Evolutionary conservation across 2,113 vertebrate genomes (phyloP).

Genomic region (Oceanites oceanicus): DNA sequence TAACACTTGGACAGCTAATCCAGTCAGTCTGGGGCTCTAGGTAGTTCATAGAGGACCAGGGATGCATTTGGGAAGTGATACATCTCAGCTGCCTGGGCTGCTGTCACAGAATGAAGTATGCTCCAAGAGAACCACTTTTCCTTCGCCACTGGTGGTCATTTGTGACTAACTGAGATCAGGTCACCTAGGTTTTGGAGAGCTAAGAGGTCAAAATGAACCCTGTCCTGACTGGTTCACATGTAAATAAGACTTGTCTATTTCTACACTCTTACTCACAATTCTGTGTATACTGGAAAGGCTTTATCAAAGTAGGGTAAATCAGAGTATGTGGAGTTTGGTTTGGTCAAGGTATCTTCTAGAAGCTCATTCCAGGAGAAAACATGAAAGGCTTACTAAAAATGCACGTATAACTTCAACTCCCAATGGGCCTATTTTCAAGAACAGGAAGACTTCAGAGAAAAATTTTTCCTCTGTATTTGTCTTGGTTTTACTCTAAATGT

Average conservation of each 20-base stretch:
- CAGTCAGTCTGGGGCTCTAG: background rate
- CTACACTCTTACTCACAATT: background rate
- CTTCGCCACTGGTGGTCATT: background rate
- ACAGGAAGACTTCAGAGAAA: background rate
- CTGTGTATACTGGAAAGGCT: background rate
- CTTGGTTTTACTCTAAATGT: background rate
- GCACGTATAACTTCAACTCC: background rate
- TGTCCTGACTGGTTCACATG: background rate
- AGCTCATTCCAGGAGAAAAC: background rate
- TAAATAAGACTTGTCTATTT: background rate
- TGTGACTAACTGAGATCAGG: background rate
- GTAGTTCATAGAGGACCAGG: background rate
- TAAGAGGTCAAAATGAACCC: background rate
- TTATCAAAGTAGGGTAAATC: background rate
- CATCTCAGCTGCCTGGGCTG: background rate
- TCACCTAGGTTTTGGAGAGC: background rate
- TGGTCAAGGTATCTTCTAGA: background rate
- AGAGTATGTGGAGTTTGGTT: background rate
- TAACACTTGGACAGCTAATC: background rate
- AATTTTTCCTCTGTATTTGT: background rate
- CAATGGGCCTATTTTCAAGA: background rate
- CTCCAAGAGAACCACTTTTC: background rate
- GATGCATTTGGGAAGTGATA: background rate
- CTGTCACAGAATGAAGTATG: background rate
- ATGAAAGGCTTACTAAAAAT: background rate